phyloP scores from a whole-genome alignment of 2,888 invertebrate genomes.

The Mechanitis messenoides region DNA sequence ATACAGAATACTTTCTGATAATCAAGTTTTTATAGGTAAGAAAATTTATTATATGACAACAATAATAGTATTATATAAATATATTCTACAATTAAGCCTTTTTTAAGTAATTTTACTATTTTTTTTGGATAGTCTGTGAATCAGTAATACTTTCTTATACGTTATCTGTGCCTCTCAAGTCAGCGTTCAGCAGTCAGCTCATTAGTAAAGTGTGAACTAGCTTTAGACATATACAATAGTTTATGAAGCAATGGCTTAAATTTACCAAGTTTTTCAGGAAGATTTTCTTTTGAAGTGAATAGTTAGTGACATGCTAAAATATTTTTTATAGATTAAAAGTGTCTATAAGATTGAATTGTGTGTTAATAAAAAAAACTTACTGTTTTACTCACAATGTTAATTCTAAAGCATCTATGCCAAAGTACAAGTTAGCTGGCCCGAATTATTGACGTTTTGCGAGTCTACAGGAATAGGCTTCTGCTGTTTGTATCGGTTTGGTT shows the following conservation, averaged over 20 bases:
- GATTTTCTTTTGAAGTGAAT: neutral
- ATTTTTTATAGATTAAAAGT: neutral
- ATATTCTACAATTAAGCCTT: neutral
- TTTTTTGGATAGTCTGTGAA: neutral
- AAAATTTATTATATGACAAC: too few relatives aligned
- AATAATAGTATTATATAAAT: neutral
- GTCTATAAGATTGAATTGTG: neutral
- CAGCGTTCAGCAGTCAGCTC: neutral
- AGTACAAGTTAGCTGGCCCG: constrained; percentile 37
- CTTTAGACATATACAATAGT: constrained; percentile 10
- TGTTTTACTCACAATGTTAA: neutral
- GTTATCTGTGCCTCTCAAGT: neutral
- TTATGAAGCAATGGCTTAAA: constrained; percentile 10
- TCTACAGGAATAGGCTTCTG: constrained; percentile 51
- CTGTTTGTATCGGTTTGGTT: constrained; percentile 55
- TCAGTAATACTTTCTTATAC: neutral
- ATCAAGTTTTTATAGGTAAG: too few relatives aligned
- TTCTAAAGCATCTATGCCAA: constrained; percentile 8
- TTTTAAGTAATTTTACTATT: neutral
- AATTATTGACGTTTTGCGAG: constrained; percentile 68
- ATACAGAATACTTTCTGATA: too few relatives aligned
- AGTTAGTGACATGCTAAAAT: neutral
- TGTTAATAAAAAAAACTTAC: neutral
- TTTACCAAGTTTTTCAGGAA: neutral
- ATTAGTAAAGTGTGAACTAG: neutral